Evolutionary conservation across 1,140 invertebrate species (phyloP).

Genomic region (Aphelenchoides avenae): DNA sequence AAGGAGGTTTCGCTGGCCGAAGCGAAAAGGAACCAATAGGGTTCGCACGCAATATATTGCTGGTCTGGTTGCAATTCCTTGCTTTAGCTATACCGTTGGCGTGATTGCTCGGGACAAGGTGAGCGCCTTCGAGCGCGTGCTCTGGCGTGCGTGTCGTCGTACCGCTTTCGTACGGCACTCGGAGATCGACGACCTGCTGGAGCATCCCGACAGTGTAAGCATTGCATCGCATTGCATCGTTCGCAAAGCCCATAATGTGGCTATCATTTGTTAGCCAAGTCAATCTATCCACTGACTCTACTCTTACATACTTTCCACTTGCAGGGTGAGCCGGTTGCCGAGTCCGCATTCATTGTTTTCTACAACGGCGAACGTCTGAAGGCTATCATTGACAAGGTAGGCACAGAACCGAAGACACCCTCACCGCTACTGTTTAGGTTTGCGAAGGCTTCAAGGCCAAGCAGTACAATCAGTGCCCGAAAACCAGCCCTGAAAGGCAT

Average conservation of each 20-base stretch:
- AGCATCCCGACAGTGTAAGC: constrained; percentile 50
- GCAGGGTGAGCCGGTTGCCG: constrained; percentile 61
- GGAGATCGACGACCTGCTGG: constrained; percentile 60
- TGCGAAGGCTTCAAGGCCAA: constrained; percentile 58
- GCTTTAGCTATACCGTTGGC: constrained; percentile 51
- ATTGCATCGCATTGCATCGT: too few relatives aligned
- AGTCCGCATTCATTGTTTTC: constrained; percentile 62
- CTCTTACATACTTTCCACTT: constrained; percentile 16
- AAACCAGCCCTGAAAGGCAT: constrained; percentile 51
- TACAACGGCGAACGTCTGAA: constrained; percentile 62
- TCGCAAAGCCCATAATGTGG: too few relatives aligned
- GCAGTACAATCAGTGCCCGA: constrained; percentile 58
- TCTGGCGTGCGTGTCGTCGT: constrained; percentile 56
- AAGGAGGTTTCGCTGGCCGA: constrained; percentile 27
- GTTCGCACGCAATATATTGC: constrained; percentile 4
- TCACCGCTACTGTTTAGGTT: constrained; percentile 20
- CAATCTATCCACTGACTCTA: neutral
- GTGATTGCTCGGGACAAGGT: constrained; percentile 53
- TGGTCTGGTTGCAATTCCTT: neutral
- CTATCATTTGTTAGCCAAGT: constrained; percentile 3
- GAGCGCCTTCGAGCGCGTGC: constrained; percentile 53
- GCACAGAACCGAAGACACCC: too few relatives aligned
- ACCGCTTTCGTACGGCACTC: constrained; percentile 58
- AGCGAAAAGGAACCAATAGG: constrained; percentile 48
- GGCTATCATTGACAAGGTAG: constrained; percentile 60